Evolutionary conservation across 1,140 invertebrate genomes (phyloP), one percentile per base, ranked within the genome.

Genomic region (Plodia interpunctella): DNA sequence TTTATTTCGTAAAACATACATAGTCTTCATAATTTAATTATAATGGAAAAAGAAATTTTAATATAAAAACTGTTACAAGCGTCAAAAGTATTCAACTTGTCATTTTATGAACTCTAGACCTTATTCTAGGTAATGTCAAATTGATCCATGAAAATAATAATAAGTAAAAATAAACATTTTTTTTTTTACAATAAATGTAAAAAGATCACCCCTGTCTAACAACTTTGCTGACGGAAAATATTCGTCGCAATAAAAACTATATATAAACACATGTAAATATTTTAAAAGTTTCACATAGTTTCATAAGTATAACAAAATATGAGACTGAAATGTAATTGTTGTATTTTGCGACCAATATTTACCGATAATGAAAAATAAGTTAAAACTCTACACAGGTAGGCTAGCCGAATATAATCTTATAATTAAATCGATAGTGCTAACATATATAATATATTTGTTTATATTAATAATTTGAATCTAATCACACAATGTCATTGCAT

Each of bases 51-150:
- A 38, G 35, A 62, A 3, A 9, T 3, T 28, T 9, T 9, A 60
- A 58, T 35, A 32, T 21, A 17, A 53, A 56, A 3, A 28, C 28
- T 54, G 15, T 66, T 30, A 60, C 58, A 51, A 44, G 55, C 25
- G 61, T 55, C 66, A 66, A 62, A 73, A 71, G 72, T 66, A 76
- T 70, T 66, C 85, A 87, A 88, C 78, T 88, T 88, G 86, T 84
- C 83, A 88, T 87, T 86, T 88, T 87, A 81, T 74, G 72, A 84
- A 88, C 85, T 59, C 85, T 88, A 88, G 85, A 87, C n/a, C 57
- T 69, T 57, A 72, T 52, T 83, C 85, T 88, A 88, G 85, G 85
- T 87, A 88, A 88, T 85, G 82, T 85, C 85, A 88, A 88, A 88
- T 88, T 81, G 81, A 61, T 62, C 70, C 62, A 19, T 32, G 38